Evolutionary conservation across 1,140 invertebrate genomes (phyloP).

Genomic region (Aphidius ervi): DNA sequence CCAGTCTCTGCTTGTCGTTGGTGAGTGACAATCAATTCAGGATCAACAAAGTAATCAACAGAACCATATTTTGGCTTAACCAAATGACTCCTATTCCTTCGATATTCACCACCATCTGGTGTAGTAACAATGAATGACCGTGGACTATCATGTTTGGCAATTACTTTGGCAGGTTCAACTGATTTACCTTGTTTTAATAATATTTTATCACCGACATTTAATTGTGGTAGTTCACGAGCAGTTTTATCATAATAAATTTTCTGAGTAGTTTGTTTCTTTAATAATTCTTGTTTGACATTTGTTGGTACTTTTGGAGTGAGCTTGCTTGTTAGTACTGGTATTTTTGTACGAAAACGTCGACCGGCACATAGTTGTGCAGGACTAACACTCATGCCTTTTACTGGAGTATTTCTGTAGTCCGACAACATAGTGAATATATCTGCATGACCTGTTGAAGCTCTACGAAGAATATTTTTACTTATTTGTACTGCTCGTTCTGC

Average conservation of each 20-base stretch:
- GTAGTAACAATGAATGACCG: background rate
- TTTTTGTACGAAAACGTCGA: conserved; percentile 4
- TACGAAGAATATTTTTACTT: conserved; percentile 29
- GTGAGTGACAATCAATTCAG: background rate
- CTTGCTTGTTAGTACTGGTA: background rate
- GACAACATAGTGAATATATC: conserved; percentile 27
- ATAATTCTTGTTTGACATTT: background rate
- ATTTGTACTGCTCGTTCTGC: conserved; percentile 28
- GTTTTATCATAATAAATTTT: conserved; percentile 1
- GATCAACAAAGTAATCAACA: background rate
- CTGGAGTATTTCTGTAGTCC: conserved; percentile 23
- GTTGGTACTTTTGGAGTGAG: background rate
- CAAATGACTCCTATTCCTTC: background rate
- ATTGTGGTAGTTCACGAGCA: background rate
- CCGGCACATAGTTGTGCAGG: background rate
- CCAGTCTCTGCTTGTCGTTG: background rate
- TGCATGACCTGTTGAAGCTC: conserved; percentile 22
- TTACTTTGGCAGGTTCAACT: background rate
- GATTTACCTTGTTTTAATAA: conserved; percentile 1
- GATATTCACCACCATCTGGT: background rate
- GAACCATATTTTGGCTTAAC: background rate
- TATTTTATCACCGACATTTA: conserved; percentile 2
- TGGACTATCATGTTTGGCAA: background rate
- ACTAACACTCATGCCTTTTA: background rate
- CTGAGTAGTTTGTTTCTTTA: background rate